Conservation (phyloP, 2,113 vertebrate species). For the Halcyon malimbica region DNA sequence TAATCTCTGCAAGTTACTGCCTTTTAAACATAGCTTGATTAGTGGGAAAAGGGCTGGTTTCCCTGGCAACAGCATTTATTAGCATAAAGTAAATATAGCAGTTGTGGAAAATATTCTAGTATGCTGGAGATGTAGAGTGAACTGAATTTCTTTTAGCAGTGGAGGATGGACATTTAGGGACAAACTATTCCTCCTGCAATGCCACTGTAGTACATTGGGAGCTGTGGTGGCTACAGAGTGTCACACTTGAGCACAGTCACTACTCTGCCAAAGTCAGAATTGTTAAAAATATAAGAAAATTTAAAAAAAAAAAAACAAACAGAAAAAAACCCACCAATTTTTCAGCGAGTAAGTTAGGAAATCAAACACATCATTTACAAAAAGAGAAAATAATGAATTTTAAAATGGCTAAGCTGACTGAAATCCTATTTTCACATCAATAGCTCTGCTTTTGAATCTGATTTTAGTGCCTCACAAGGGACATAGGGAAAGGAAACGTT, state of each 20-base stretch:
- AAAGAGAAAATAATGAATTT: not conserved
- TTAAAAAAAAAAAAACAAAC: not conserved
- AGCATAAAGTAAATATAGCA: not conserved
- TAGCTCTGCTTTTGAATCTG: accelerated
- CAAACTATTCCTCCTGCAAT: not conserved
- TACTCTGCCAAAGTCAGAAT: not conserved
- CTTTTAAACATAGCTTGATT: not conserved
- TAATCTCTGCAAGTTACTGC: not conserved
- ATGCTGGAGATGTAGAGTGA: not conserved
- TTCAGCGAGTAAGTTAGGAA: not conserved
- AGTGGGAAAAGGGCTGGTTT: not conserved
- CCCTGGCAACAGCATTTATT: not conserved
- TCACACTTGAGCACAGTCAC: not conserved
- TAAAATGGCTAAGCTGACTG: not conserved
- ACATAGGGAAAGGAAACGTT: not conserved
- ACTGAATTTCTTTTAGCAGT: not conserved
- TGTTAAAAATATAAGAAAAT: not conserved
- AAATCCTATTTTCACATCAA: not conserved
- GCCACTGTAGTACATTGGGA: not conserved
- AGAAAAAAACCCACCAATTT: too few species aligned
- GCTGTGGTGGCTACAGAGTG: not conserved
- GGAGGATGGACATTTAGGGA: not conserved
- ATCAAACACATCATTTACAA: not conserved
- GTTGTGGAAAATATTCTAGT: not conserved
- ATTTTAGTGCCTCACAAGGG: not conserved